These are phyloP conservation scores for Myrmecobius fasciatus DNA, from an alignment of 2,113 vertebrate genomes.

Conservation along the genomic window DNA sequence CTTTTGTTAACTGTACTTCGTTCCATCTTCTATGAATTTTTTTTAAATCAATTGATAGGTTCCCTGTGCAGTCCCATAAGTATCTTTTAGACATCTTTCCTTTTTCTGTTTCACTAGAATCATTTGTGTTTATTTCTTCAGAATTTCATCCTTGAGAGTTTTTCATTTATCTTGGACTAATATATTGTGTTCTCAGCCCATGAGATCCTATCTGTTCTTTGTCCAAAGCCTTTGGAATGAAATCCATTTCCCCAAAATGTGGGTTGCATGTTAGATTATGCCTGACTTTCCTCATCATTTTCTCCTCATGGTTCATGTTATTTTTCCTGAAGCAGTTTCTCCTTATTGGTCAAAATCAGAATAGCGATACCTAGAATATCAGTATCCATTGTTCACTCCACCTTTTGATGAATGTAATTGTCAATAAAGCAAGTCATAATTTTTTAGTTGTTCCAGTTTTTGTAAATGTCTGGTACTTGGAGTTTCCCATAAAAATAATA, in stretches of 20 bases:
- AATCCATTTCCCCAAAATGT: background rate
- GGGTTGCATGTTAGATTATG: background rate
- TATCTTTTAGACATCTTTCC: background rate
- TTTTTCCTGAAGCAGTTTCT: background rate
- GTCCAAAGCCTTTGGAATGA: background rate
- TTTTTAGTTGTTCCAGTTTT: background rate
- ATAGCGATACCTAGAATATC: background rate
- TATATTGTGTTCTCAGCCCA: background rate
- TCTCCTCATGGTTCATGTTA: background rate
- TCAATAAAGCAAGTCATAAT: background rate
- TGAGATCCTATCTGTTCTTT: background rate
- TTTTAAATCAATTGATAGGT: background rate
- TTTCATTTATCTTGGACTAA: background rate
- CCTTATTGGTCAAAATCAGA: background rate
- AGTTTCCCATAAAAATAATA: background rate
- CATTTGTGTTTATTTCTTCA: background rate
- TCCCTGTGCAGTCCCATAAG: background rate
- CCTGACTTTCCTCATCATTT: background rate
- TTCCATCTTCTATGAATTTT: background rate
- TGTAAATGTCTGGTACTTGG: background rate
- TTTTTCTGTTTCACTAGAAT: background rate
- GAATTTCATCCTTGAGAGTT: background rate
- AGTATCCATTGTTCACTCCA: background rate
- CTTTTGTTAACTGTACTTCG: background rate
- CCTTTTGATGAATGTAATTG: background rate